phyloP scores from a whole-genome alignment of 2,888 invertebrate species.

The Amaurobius ferox region DNA sequence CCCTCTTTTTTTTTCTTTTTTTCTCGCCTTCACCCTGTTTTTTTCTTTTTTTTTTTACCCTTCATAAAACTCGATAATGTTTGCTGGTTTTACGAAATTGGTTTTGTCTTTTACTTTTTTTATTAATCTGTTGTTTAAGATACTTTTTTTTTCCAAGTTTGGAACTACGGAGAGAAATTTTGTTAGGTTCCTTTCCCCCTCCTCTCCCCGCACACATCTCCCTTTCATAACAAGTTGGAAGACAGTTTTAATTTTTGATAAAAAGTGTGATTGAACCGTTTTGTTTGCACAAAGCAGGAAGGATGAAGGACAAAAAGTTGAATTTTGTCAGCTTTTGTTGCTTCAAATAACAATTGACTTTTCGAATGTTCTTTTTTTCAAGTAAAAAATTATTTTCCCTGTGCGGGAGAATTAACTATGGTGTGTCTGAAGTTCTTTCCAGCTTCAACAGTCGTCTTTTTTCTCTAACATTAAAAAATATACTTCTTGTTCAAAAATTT shows the following conservation, averaged over 20 bases:
- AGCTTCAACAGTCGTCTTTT: background rate
- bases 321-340: constrained; percentile 15
- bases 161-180: constrained; percentile 1
- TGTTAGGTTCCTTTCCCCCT: background rate
- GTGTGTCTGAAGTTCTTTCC: background rate
- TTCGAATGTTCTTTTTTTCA: background rate
- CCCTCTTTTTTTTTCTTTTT: constrained; percentile 22
- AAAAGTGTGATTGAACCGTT: constrained; percentile 8
- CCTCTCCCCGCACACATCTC: background rate
- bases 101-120: constrained; percentile 17
- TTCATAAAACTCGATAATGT: constrained; percentile 63
- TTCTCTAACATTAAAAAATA: background rate
- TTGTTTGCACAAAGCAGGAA: background rate
- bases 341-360: constrained; percentile 3
- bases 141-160: constrained; percentile 5
- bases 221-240: constrained; percentile 31
- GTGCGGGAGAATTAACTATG: background rate
- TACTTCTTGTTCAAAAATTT: too few relatives aligned
- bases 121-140: constrained; percentile 21
- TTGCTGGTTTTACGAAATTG: constrained; percentile 38
- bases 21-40: background rate
- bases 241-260: constrained; percentile 49
- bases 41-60: constrained; percentile 42
- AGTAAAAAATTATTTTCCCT: too few relatives aligned
- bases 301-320: background rate